Conservation (phyloP, 2,888 invertebrate species). For the Steinernema carpocapsae region DNA sequence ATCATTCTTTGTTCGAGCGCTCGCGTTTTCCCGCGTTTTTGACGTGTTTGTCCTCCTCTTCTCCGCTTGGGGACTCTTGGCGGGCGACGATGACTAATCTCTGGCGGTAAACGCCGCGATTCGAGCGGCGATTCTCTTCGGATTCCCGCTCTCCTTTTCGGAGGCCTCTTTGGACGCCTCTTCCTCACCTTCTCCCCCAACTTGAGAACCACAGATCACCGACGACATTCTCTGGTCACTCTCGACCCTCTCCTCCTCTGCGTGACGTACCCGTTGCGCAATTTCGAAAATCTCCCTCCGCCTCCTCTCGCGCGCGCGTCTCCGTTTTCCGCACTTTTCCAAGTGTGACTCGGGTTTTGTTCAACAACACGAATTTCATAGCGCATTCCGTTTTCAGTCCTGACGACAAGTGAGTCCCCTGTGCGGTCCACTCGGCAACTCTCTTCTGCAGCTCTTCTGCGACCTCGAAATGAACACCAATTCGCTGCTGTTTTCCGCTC, state of each 20-base stretch:
- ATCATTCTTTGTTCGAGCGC: slow-evolving; percentile 8
- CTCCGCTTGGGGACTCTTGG: background rate
- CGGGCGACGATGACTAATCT: slow-evolving; percentile 1
- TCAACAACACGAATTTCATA: slow-evolving; percentile 21
- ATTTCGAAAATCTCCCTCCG: slow-evolving; percentile 3
- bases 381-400: slow-evolving; percentile 5
- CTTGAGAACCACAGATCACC: background rate
- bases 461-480: background rate
- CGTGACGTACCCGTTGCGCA: slow-evolving; percentile 18
- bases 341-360: background rate
- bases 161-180: too few species aligned
- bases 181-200: too few species aligned
- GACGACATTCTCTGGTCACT: background rate
- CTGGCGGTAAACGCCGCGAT: background rate
- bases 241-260: background rate
- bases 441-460: slow-evolving; percentile 20
- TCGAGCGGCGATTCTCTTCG: too few species aligned
- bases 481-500: slow-evolving; percentile 6
- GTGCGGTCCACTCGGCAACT: background rate
- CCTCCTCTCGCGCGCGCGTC: background rate
- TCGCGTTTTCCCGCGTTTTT: slow-evolving; percentile 22
- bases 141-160: too few species aligned
- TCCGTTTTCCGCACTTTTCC: slow-evolving; percentile 1
- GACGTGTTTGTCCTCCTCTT: background rate
- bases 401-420: background rate